Evolutionary conservation across 2,113 vertebrate genomes (phyloP).

Genomic region (Physeter macrocephalus): DNA sequence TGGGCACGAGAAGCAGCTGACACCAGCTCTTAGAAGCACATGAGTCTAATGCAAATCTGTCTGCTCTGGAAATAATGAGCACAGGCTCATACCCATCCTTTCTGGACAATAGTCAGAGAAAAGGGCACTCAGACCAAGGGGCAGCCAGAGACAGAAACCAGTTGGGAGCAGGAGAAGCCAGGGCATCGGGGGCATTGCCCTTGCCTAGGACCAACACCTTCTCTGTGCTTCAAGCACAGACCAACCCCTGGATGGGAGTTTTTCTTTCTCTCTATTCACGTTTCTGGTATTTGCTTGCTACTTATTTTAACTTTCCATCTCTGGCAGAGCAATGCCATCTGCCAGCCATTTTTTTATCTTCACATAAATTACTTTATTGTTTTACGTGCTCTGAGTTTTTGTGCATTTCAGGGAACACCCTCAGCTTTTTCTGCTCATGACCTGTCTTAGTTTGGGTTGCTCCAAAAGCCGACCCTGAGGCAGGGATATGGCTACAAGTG

Average conservation of each 20-base stretch:
- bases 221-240: neutral
- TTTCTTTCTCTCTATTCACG: neutral
- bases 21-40: neutral
- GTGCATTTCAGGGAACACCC: neutral
- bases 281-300: neutral
- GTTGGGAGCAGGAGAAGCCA: neutral
- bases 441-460: neutral
- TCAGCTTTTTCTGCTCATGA: neutral
- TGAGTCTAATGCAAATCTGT: neutral
- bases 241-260: neutral
- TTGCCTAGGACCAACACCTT: neutral
- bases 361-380: neutral
- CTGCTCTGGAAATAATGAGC: neutral
- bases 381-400: constrained; percentile 23
- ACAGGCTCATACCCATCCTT: neutral
- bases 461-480: neutral
- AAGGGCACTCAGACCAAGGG: neutral
- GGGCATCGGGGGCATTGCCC: neutral
- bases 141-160: neutral
- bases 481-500: neutral
- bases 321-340: neutral
- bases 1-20: neutral
- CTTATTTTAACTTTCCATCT: neutral
- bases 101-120: neutral
- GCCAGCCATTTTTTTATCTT: neutral